phyloP scores from a whole-genome alignment of 2,888 invertebrate genomes.

The Podotricha telesiphe region DNA sequence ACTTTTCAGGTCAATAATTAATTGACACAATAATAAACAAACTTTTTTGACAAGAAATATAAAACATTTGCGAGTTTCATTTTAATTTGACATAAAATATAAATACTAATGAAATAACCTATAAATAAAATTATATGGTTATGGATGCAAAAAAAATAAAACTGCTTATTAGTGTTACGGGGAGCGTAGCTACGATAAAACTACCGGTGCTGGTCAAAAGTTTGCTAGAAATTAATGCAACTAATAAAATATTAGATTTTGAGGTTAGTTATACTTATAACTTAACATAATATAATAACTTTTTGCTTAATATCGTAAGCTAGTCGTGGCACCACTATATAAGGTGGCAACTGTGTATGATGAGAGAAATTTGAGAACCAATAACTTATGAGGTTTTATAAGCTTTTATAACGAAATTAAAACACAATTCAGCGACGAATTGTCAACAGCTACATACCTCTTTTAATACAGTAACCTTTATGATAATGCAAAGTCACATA shows the following conservation, averaged over 20 bases:
- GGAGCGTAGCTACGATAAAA: slow-evolving; percentile 98
- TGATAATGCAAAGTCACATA: no score
- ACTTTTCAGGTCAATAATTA: neutral
- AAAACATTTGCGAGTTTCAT: neutral
- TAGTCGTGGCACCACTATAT: neutral
- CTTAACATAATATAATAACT: neutral
- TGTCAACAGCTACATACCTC: no score
- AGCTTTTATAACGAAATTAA: no score
- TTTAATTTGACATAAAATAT: neutral
- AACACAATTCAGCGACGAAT: no score
- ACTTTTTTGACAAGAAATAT: neutral
- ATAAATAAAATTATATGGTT: slow-evolving; percentile 11
- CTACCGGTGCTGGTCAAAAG: slow-evolving; percentile 87
- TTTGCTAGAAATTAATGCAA: slow-evolving; percentile 55
- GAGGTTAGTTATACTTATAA: slow-evolving; percentile 53
- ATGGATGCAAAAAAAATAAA: slow-evolving; percentile 73
- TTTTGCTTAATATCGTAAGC: neutral
- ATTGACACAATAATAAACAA: neutral
- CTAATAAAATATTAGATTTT: slow-evolving; percentile 51
- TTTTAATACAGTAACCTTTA: no score
- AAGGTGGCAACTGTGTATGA: no score
- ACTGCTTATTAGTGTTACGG: slow-evolving; percentile 94
- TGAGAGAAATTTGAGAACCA: no score
- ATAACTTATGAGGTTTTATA: no score
- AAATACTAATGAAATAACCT: neutral